A percentile compares a stretch with the other conserved stretches of the same genome.
Conservation (phyloP, 1,140 invertebrate species). For the Callitettix versicolor region DNA sequence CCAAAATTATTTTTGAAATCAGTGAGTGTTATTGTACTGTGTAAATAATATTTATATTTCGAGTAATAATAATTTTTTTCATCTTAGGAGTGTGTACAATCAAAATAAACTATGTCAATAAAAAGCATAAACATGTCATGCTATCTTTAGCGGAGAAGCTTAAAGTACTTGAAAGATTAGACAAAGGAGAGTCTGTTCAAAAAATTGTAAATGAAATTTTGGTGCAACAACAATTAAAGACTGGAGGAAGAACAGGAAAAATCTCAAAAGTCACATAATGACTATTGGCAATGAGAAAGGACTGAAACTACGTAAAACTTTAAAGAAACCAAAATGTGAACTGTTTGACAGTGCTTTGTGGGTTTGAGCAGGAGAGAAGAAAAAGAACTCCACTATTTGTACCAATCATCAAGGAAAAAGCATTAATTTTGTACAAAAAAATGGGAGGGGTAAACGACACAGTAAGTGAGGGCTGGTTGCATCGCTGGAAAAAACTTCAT, state of each 20-base stretch:
- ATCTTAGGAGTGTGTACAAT: too few relatives aligned
- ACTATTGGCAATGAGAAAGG: not conserved
- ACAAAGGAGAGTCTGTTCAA: not conserved
- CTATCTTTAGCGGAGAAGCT: too few relatives aligned
- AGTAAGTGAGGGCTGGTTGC: constrained; percentile 7
- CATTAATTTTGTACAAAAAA: not conserved
- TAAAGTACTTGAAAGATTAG: not conserved
- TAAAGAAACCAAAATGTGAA: constrained; percentile 8
- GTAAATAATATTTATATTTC: too few relatives aligned
- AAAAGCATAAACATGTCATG: too few relatives aligned
- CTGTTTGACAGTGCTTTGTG: not conserved
- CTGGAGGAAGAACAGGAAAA: constrained; percentile 1
- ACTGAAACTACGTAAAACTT: constrained; percentile 2
- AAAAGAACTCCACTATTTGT: not conserved
- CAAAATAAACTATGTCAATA: too few relatives aligned
- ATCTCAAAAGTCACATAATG: not conserved
- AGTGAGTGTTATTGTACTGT: too few relatives aligned
- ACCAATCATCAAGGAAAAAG: not conserved
- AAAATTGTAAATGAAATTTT: not conserved
- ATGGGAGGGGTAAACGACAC: not conserved
- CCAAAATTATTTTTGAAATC: too few relatives aligned
- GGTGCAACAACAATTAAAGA: not conserved
- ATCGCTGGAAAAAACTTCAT: constrained; percentile 7
- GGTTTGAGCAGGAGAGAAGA: constrained; percentile 4
- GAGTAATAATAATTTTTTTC: too few relatives aligned